These are phyloP conservation scores for Antigone vipio DNA, from an alignment of 2,113 vertebrate species.

Conservation along the genomic window DNA sequence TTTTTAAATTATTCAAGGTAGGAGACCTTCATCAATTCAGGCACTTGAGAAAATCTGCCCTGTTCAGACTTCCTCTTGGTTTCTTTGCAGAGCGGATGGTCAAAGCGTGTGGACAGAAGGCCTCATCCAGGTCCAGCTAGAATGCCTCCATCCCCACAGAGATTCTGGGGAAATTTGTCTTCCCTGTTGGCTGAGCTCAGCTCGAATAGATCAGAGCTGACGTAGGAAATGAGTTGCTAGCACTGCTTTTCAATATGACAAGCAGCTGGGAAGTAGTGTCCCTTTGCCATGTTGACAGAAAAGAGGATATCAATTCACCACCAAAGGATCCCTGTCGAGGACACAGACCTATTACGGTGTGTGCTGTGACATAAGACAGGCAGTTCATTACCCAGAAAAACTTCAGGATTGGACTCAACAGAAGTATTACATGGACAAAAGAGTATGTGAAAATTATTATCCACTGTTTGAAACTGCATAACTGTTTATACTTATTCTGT, in stretches of 20 bases:
- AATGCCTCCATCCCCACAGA: neutral
- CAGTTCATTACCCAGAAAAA: neutral
- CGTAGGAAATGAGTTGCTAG: neutral
- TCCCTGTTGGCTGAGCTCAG: neutral
- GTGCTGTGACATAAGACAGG: neutral
- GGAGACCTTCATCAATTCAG: neutral
- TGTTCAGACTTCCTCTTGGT: neutral
- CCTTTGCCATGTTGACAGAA: neutral
- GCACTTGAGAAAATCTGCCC: neutral
- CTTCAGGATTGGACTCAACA: neutral
- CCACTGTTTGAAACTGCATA: neutral
- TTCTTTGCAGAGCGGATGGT: neutral
- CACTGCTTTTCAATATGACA: neutral
- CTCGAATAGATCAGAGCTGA: fast-evolving
- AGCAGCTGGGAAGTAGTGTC: neutral
- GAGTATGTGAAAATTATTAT: neutral
- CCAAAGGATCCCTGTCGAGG: neutral
- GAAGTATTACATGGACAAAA: neutral
- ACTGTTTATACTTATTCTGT: neutral
- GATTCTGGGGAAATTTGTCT: neutral
- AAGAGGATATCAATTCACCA: neutral
- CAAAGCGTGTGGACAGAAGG: neutral
- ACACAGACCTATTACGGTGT: neutral
- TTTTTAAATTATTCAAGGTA: neutral
- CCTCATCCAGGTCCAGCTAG: neutral